phyloP scores from a whole-genome alignment of 2,888 invertebrate species.

The Nephrotoma guestfalica region DNA sequence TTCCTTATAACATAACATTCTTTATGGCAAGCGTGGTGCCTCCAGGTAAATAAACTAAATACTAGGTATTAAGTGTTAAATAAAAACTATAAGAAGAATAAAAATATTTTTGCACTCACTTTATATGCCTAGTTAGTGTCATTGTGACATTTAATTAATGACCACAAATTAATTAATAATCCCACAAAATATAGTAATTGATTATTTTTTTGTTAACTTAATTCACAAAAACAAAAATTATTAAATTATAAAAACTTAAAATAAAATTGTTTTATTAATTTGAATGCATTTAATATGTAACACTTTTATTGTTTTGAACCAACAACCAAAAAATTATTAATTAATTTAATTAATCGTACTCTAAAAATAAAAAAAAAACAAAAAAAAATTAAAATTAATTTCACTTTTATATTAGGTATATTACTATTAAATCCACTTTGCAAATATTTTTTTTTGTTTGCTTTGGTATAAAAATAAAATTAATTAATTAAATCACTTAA shows the following conservation, averaged over 20 bases:
- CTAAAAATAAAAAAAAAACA: not conserved
- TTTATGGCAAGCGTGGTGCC: not conserved
- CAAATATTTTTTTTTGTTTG: not conserved
- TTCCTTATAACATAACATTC: not conserved
- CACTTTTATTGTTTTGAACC: not conserved
- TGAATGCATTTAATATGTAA: not conserved
- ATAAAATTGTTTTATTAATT: not conserved
- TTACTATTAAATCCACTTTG: not conserved
- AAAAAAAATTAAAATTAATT: not conserved
- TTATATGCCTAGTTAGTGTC: constrained; percentile 33
- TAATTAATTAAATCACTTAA: not conserved
- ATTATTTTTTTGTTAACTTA: not conserved
- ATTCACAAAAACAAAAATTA: not conserved
- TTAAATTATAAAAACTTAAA: not conserved
- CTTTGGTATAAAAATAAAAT: not conserved
- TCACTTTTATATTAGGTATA: not conserved
- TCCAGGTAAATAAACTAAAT: not conserved
- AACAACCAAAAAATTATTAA: not conserved
- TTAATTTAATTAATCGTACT: not conserved
- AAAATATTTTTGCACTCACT: constrained; percentile 21
- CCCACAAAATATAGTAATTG: not conserved
- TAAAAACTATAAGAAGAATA: not conserved
- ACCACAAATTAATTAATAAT: not conserved
- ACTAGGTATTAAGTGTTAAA: not conserved
- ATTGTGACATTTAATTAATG: constrained; percentile 18